These are phyloP conservation scores for Barnardius zonarius DNA, from an alignment of 2,113 vertebrate species.

Conservation along the genomic window DNA sequence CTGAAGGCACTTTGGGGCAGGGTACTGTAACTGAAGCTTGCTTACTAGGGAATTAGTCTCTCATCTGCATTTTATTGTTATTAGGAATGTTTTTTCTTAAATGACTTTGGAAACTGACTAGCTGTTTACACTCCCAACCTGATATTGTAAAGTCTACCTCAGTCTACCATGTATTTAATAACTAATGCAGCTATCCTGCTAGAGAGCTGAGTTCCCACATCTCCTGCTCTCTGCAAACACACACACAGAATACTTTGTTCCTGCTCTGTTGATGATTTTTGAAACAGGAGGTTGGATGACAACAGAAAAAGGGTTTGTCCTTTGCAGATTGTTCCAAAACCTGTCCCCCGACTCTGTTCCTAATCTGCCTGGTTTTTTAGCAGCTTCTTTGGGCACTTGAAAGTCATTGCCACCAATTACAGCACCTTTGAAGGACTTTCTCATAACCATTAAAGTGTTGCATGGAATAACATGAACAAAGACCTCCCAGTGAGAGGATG, in stretches of 20 bases:
- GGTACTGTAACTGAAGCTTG: neutral
- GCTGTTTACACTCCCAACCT: neutral
- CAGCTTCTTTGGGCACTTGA: neutral
- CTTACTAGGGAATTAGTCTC: neutral
- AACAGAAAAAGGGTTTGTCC: neutral
- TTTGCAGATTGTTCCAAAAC: neutral
- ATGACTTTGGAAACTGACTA: neutral
- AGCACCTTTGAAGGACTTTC: neutral
- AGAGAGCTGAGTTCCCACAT: neutral
- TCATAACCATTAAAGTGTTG: neutral
- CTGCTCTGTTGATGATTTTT: neutral
- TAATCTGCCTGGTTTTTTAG: neutral
- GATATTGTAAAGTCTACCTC: neutral
- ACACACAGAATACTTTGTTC: neutral
- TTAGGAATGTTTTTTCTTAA: neutral
- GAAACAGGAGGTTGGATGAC: neutral
- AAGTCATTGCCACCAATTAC: constrained; percentile 16
- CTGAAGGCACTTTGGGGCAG: neutral
- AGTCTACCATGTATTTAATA: neutral
- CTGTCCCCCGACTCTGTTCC: neutral
- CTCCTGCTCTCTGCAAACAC: neutral
- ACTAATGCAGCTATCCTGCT: neutral
- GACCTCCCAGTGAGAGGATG: neutral
- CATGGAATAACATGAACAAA: neutral
- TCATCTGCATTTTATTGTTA: neutral